These are phyloP conservation scores for Mythimna vitellina DNA, from an alignment of 2,888 invertebrate genomes.

Conservation along the genomic window DNA sequence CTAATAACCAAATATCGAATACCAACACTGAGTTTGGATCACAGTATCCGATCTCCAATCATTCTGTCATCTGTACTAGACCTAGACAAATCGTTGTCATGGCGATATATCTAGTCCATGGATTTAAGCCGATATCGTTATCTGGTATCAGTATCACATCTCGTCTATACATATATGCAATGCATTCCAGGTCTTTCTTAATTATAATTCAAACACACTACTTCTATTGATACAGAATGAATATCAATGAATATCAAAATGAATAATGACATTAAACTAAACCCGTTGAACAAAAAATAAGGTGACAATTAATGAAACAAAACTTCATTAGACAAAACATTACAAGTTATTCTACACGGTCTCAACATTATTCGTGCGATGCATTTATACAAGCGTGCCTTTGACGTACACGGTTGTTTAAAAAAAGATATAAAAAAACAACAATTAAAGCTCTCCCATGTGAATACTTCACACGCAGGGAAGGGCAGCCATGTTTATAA, in stretches of 20 bases:
- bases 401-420: slow-evolving; percentile 49
- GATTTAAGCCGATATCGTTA: too few species aligned
- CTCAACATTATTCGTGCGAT: slow-evolving; percentile 7
- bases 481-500: slow-evolving; percentile 36
- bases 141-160: too few species aligned
- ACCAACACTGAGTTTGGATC: too few species aligned
- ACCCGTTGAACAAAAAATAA: slow-evolving; percentile 7
- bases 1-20: too few species aligned
- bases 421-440: slow-evolving; percentile 49
- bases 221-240: slow-evolving; percentile 21
- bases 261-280: slow-evolving; percentile 9
- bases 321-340: slow-evolving; percentile 43
- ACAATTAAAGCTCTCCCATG: slow-evolving; percentile 47
- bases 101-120: too few species aligned
- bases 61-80: too few species aligned
- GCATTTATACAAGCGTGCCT: slow-evolving; percentile 32
- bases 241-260: too few species aligned
- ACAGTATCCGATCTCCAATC: too few species aligned
- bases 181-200: not conserved
- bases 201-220: slow-evolving; percentile 3
- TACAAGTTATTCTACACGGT: slow-evolving; percentile 16
- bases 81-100: too few species aligned
- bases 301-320: slow-evolving; percentile 24
- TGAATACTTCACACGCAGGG: slow-evolving; percentile 27
- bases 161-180: too few species aligned